Evolutionary conservation across 2,797 vertebrate genomes (phyloP), one percentile per base, ranked within the genome.

Genomic region (Xenopus petersii): DNA sequence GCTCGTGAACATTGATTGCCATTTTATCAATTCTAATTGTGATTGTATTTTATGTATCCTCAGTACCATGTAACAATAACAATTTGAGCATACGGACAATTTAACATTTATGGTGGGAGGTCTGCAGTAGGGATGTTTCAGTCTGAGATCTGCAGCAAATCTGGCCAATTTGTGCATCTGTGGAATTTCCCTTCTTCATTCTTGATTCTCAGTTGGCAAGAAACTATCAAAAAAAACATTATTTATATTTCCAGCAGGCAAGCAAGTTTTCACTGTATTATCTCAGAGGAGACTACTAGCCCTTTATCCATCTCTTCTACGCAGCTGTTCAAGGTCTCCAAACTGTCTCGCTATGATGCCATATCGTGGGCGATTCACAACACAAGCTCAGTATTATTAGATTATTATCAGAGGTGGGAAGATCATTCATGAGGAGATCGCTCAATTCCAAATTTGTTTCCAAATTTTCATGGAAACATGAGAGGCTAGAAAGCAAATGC

Each of bases 31-130:
- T 63, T 36, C 26, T 63, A 63, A 63, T 63, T 63, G 60, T 63
- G 60, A 36, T 63, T 63, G 60, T 63, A 36, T 63, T 63, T 63
- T 63, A 15, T 63, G 36, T 36, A 63, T 12, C 24, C 60, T 36
- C 60, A 63, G 30, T 12, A 24, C 21, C 30, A 8, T 63, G 60
- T 33, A 63, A 36, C 60, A 63, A 63, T 63, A 33, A 63, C 60
- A 63, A 15, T 12, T 36, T 13, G 60, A 63, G 26, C 60, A 63
- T 63, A 63, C 30, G 60, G 24, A 63, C 60, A 63, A 36, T 63
- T 63, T 60, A 60, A 63, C 60, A 63, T 63, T 63, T 63, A 63
- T 60, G 58, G 24, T 26, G 10, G 21, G 21, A 60, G 58, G 58
- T 60, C 24, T 60, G 17, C 21, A 24, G 58, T 26, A 10, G 58